phyloP scores from a whole-genome alignment of 2,888 invertebrate species.

The Rhimphoctona megacephalus region DNA sequence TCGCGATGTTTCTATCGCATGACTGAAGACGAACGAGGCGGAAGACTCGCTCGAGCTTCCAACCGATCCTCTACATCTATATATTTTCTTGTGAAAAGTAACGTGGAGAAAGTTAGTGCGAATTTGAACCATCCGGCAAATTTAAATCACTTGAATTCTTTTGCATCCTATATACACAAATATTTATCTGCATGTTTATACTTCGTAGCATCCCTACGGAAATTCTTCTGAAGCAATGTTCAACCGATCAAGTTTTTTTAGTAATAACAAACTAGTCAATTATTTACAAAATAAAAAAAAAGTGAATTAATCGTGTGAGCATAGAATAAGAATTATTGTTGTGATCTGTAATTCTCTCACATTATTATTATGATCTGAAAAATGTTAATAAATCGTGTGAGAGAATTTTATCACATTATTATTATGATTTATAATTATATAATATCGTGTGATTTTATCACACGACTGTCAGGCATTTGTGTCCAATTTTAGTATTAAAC shows the following conservation, averaged over 20 bases:
- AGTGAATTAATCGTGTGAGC: too few relatives aligned
- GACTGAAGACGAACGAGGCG: constrained; percentile 68
- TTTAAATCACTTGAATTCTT: not conserved
- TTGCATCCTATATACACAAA: not conserved
- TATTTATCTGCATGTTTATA: not conserved
- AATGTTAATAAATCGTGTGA: too few relatives aligned
- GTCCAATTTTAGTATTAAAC: too few relatives aligned
- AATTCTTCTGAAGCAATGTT: not conserved
- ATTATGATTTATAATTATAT: too few relatives aligned
- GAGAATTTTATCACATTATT: too few relatives aligned
- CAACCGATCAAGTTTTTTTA: not conserved
- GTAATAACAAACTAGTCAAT: not conserved
- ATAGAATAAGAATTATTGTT: too few relatives aligned
- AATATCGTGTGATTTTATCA: too few relatives aligned
- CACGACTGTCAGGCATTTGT: too few relatives aligned
- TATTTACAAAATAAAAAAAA: too few relatives aligned
- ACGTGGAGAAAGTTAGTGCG: not conserved
- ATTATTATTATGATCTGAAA: too few relatives aligned
- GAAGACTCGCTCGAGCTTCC: constrained; percentile 59
- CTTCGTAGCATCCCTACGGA: not conserved
- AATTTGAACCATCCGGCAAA: not conserved
- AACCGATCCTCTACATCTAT: constrained; percentile 17
- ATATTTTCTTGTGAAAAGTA: constrained; percentile 7
- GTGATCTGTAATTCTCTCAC: too few relatives aligned
- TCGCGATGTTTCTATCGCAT: constrained; percentile 56